A percentile compares a stretch with the other conserved stretches of the same genome.
phyloP scores from a whole-genome alignment of 2,113 vertebrate genomes.

The Anarrhichthys ocellatus region DNA sequence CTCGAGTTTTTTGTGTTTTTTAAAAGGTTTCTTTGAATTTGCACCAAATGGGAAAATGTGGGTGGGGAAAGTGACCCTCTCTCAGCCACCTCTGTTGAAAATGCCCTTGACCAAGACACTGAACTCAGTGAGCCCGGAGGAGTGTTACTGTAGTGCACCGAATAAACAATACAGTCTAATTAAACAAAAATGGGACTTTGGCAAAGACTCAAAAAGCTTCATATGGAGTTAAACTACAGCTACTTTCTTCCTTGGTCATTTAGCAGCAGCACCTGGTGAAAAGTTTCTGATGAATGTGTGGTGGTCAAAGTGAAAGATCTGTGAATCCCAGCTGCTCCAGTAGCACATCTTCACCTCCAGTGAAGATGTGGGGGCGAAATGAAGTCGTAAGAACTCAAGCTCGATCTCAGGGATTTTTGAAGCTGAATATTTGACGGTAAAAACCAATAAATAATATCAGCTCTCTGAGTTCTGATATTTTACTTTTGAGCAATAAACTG shows the following conservation, averaged over 20 bases:
- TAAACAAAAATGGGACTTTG: not conserved
- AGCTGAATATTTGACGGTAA: not conserved
- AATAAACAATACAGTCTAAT: not conserved
- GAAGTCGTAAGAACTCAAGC: not conserved
- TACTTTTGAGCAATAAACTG: not conserved
- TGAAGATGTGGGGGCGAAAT: not conserved
- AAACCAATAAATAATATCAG: not conserved
- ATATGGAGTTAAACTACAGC: not conserved
- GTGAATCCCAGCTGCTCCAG: not conserved
- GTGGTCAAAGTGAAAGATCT: not conserved
- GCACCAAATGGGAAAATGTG: conserved; percentile 46
- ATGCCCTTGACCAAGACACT: conserved; percentile 57
- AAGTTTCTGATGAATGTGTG: not conserved
- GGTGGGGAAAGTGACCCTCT: conserved; percentile 48
- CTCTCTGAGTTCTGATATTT: not conserved
- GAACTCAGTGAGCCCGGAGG: conserved; percentile 45
- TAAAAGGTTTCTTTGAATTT: conserved; percentile 13
- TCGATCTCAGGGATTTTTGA: not conserved
- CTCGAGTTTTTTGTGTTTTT: conserved; percentile 8
- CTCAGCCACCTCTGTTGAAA: conserved; percentile 33
- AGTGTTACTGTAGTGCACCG: not conserved
- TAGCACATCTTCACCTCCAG: no score
- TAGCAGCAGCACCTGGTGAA: not conserved
- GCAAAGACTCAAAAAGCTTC: not conserved
- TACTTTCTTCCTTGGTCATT: not conserved